A percentile compares a stretch with the other conserved stretches of the same genome.
phyloP scores from a whole-genome alignment of 2,113 vertebrate species.

The Laticauda colubrina region DNA sequence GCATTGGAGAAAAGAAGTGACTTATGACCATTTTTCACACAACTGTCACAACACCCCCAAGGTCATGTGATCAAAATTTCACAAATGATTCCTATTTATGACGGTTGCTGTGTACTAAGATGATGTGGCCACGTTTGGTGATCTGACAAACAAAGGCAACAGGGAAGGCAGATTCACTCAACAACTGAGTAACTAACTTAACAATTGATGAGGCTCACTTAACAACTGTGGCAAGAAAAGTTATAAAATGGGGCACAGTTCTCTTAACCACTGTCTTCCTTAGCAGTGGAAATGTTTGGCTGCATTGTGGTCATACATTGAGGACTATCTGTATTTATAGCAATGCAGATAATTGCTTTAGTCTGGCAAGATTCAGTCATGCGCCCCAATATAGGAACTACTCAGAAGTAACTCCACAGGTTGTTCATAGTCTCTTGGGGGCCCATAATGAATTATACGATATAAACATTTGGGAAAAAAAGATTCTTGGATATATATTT shows the following conservation, averaged over 20 bases:
- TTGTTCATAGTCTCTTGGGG: background rate
- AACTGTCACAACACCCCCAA: background rate
- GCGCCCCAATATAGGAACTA: background rate
- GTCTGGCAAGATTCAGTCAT: background rate
- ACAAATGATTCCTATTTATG: background rate
- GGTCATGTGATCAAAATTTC: background rate
- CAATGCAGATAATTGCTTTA: background rate
- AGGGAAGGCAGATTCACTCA: background rate
- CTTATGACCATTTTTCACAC: background rate
- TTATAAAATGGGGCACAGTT: background rate
- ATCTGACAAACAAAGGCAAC: background rate
- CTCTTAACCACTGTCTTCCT: background rate
- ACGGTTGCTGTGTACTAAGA: too few species aligned
- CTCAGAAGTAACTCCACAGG: background rate
- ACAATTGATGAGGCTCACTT: background rate
- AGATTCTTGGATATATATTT: constrained; percentile 91
- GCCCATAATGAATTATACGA: constrained; percentile 40
- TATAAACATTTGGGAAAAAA: constrained; percentile 67
- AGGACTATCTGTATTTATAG: background rate
- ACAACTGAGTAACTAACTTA: background rate
- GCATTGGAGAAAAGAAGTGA: background rate
- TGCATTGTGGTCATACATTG: background rate
- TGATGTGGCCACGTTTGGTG: background rate
- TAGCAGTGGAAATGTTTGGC: background rate
- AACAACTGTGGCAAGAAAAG: background rate